These are phyloP conservation scores for Melanotaenia duboulayi DNA, from an alignment of 2,113 vertebrate genomes.

Conservation along the genomic window DNA sequence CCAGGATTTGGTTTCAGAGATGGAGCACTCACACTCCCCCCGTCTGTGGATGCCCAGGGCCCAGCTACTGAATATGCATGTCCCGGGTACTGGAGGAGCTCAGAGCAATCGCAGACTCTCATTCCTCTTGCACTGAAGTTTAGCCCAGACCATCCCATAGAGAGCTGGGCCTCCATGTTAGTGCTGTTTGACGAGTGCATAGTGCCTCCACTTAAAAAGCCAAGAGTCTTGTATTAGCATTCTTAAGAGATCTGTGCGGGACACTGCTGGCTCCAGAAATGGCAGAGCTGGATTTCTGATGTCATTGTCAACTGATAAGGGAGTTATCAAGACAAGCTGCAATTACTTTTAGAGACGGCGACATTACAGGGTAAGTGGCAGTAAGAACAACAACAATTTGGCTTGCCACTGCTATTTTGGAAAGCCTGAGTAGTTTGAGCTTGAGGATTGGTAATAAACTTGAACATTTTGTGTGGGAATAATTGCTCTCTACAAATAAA, in stretches of 20 bases:
- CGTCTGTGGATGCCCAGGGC: constrained; percentile 40
- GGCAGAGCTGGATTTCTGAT: constrained; percentile 56
- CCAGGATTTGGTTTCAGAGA: constrained; percentile 60
- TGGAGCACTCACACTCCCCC: constrained; percentile 29
- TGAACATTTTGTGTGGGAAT: constrained; percentile 22
- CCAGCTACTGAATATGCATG: constrained; percentile 77
- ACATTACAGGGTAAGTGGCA: constrained; percentile 54
- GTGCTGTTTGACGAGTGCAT: constrained; percentile 53
- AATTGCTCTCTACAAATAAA: constrained; percentile 9
- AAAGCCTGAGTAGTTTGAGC: constrained; percentile 37
- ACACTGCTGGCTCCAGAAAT: constrained; percentile 31
- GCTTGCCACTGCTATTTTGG: constrained; percentile 45
- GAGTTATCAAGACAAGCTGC: constrained; percentile 55
- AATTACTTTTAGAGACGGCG: constrained; percentile 63
- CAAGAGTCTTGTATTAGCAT: constrained; percentile 50
- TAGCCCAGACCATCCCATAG: constrained; percentile 53
- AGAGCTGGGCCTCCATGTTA: constrained; percentile 42
- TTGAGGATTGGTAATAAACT: constrained; percentile 32
- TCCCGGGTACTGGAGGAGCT: constrained; percentile 43
- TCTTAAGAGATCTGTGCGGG: constrained; percentile 50
- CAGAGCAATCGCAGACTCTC: constrained; percentile 67
- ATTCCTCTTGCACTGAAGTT: constrained; percentile 64
- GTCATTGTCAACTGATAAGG: constrained; percentile 61
- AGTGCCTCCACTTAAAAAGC: constrained; percentile 55
- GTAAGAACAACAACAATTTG: constrained; percentile 62